A percentile compares a stretch with the other conserved stretches of the same genome.
Conservation (phyloP, 2,888 invertebrate genomes). For the Troides helena region DNA sequence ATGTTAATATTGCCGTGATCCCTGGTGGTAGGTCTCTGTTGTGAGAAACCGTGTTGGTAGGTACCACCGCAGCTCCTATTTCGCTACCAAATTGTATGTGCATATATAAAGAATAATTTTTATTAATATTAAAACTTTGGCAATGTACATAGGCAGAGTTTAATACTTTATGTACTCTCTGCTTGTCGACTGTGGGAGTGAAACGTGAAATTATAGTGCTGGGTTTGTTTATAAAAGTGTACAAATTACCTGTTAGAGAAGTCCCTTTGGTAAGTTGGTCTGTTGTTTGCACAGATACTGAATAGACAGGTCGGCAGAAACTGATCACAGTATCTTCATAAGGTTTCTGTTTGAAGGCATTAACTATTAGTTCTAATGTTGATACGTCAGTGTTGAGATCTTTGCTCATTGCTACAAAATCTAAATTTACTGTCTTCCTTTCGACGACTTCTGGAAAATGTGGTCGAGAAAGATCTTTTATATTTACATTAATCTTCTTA, state of each 20-base stretch:
- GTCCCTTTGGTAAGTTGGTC: slow-evolving; percentile 83
- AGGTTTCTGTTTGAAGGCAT: slow-evolving; percentile 84
- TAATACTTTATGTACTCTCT: too few species aligned
- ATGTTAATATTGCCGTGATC: too few species aligned
- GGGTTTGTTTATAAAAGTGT: too few species aligned
- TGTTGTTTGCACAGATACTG: slow-evolving; percentile 84
- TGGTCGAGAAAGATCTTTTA: slow-evolving; percentile 64
- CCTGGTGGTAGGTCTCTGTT: too few species aligned
- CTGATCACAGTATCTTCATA: slow-evolving; percentile 87
- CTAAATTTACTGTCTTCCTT: slow-evolving; percentile 45
- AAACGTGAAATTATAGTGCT: too few species aligned
- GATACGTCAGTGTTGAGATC: slow-evolving; percentile 81
- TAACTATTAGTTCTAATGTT: slow-evolving; percentile 85
- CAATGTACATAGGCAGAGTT: too few species aligned
- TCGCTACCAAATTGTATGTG: too few species aligned
- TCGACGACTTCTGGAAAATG: slow-evolving; percentile 61
- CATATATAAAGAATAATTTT: too few species aligned
- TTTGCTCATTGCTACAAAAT: slow-evolving; percentile 48
- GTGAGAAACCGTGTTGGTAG: too few species aligned
- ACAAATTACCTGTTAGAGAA: slow-evolving; percentile 79
- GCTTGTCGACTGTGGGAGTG: too few species aligned
- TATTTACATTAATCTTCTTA: slow-evolving; percentile 63
- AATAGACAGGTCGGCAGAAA: slow-evolving; percentile 87
- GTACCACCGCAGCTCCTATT: too few species aligned
- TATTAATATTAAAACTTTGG: too few species aligned